These are phyloP conservation scores for Melospiza georgiana DNA, from an alignment of 2,113 vertebrate species.

Conservation along the genomic window DNA sequence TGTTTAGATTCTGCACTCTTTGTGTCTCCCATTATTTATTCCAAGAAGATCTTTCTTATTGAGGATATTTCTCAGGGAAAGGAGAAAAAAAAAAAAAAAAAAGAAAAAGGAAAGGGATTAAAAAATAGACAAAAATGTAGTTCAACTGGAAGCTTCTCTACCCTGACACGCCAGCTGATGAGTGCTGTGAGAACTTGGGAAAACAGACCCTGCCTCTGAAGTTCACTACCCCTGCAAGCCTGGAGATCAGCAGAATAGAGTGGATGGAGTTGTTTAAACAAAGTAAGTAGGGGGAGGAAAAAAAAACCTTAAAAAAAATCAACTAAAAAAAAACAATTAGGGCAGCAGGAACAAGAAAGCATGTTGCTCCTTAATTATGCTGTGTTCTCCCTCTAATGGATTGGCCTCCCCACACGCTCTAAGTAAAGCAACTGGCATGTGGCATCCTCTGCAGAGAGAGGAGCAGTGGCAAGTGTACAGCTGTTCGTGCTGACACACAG, in stretches of 20 bases:
- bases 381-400: constrained; percentile 65
- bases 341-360: constrained; percentile 54
- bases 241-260: constrained; percentile 15
- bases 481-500: constrained; percentile 72
- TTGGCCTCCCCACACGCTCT: constrained; percentile 61
- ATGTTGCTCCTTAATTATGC: constrained; percentile 72
- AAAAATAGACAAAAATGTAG: neutral
- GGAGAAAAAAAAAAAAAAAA: no score
- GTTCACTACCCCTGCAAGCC: neutral
- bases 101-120: no score
- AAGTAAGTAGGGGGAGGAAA: neutral
- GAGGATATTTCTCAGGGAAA: constrained; percentile 27
- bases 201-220: neutral
- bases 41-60: neutral
- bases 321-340: neutral
- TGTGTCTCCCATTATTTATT: neutral
- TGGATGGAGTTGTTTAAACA: constrained; percentile 46
- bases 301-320: neutral
- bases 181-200: constrained; percentile 33
- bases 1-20: constrained; percentile 27
- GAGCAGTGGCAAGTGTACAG: constrained; percentile 64
- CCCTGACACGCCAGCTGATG: neutral
- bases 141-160: constrained; percentile 12
- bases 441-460: constrained; percentile 61
- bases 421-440: constrained; percentile 69